Evolutionary conservation across 2,797 vertebrate genomes (phyloP), one percentile per base, ranked within the genome.

Genomic region (Anguilla megastoma): DNA sequence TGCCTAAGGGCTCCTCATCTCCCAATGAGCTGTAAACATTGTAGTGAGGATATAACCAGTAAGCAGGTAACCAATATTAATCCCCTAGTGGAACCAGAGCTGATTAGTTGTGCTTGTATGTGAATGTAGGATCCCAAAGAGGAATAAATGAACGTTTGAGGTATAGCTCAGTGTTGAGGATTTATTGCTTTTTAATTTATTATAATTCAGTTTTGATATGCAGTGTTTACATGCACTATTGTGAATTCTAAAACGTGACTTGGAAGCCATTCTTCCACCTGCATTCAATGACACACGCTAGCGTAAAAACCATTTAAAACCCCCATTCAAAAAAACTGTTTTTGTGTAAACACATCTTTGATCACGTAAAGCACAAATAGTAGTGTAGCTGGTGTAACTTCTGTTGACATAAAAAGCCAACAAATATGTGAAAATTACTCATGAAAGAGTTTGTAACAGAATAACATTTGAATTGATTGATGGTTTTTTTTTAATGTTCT

Each of bases 51-150:
- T 14, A 85, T 60, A 58, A 84, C 79, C 45, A 52, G 27, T 1
- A 56, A n/a, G 84, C 84, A 85, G 45, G 21, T 85, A 60, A 60
- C 50, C 54, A 85, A 85, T 24, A 16, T 16, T 85, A 27, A 85
- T 54, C 45, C 3, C 52, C 52, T 0, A 8, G 54, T 58, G 24
- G 50, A 54, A 33, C 84, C n/a, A 58, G 84, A 27, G 54, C 24
- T 8, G 24, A 56, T 14, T 85, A 83, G 48, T 18, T 16, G 21
- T 3, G 1, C 24, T 52, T 52, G 8, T 14, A 12, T 10, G 45
- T 24, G 24, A 10, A 27, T 21, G 41, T 24, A 50, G 24, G 80
- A 50, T 50, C 27, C 82, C 45, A 16, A 56, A 56, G 45, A 56
- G 52, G 10, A 56, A 48, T 50, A 48, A 9, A 45, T 50, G 5